Evolutionary conservation across 2,113 vertebrate species (phyloP), one percentile per base, ranked within the genome.

Genomic region (Sigmodon hispidus): DNA sequence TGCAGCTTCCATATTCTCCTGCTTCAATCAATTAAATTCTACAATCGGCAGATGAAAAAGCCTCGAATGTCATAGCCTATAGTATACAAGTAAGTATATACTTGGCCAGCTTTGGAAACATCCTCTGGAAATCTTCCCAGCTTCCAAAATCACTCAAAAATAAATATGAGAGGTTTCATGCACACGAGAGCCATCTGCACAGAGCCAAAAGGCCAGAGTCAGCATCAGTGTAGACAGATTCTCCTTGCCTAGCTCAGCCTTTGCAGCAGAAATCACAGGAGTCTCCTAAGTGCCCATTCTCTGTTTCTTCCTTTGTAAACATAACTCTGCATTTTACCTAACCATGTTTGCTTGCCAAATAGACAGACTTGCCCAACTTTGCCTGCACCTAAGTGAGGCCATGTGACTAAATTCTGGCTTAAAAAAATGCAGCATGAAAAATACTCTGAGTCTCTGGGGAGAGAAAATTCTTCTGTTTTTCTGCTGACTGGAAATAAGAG

Each of bases 21-120:
- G 31, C 87, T 96, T 87, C 48, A 61, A 86, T 48, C 26, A 21
- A 93, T 95, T 92, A 96, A 94, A 72, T 73, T 83, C 57, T 67
- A 36, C n/a, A 93, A 50, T 34, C 89, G 65, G 13, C 70, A 94
- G 24, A 81, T 22, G 52, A 94, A 85, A 93, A 16, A 61, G 59
- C 55, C 79, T 91, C 69, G 21, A 63, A 26, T 89, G 65, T 50
- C 57, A 2, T 3, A 73, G 59, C 45, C 83, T 52, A 45, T 40
- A 69, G 89, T 89, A 94, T 16, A 48, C 36, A 45, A 31, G 36
- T 95, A 31, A 65, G 4, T 73, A 31, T 43, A 34, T 24, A 24
- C 72, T 84, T 36, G 48, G 50, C 10, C 77, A 87, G 22, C 76
- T 70, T 69, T 48, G 40, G 45, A 75, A 93, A 31, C 15, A 16